Evolutionary conservation across 2,113 vertebrate genomes (phyloP).

Genomic region (Megaceryle torquata): DNA sequence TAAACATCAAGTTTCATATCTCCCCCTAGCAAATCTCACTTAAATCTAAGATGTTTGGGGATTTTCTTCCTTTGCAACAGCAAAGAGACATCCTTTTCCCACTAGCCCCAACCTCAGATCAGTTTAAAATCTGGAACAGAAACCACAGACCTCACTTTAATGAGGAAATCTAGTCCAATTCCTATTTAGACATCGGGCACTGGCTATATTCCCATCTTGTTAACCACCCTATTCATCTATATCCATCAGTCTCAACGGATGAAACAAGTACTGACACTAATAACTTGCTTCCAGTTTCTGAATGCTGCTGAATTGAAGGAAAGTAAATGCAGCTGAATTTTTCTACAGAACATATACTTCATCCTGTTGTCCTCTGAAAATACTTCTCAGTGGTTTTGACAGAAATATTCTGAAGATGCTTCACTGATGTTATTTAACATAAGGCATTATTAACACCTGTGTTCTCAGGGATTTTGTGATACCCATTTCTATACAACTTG

Average conservation of each 20-base stretch:
- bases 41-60: background rate
- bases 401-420: background rate
- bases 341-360: background rate
- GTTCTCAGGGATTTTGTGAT: background rate
- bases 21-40: slow-evolving; percentile 2
- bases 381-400: background rate
- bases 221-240: slow-evolving; percentile 40
- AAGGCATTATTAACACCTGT: background rate
- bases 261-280: slow-evolving; percentile 36
- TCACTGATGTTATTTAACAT: background rate
- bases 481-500: background rate
- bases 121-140: slow-evolving; percentile 11
- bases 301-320: background rate
- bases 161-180: slow-evolving; percentile 5
- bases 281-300: slow-evolving; percentile 12
- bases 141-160: slow-evolving; percentile 1
- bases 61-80: background rate
- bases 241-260: slow-evolving; percentile 2
- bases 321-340: background rate
- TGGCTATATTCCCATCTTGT: slow-evolving; percentile 24
- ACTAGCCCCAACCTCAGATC: background rate
- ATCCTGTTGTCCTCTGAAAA: background rate
- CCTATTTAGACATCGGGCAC: background rate
- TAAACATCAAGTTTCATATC: background rate
- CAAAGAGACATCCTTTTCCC: background rate